Evolutionary conservation across 2,888 invertebrate genomes (phyloP).

Genomic region (Chrysomela aeneicollis): DNA sequence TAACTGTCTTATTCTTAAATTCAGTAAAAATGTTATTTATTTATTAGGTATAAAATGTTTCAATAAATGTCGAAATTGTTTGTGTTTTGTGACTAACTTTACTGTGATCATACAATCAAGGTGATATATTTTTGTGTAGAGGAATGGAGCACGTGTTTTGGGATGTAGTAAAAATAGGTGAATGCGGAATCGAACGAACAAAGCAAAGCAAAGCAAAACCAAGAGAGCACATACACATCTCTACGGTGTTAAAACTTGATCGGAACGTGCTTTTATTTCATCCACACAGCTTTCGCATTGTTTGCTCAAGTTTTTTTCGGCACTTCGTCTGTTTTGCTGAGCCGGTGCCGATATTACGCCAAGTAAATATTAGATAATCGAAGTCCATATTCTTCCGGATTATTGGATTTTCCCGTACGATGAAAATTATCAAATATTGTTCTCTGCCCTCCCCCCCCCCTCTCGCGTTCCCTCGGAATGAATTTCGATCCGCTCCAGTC

Average conservation of each 20-base stretch:
- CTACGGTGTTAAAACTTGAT: slow-evolving; percentile 32
- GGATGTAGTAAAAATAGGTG: slow-evolving; percentile 26
- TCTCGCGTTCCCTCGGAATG: slow-evolving; percentile 1
- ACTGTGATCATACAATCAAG: not conserved
- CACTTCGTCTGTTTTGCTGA: slow-evolving; percentile 32
- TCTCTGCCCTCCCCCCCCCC: not conserved
- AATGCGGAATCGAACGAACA: slow-evolving; percentile 19
- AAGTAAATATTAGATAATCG: slow-evolving; percentile 36
- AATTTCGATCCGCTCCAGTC: slow-evolving; percentile 15
- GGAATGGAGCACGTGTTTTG: not conserved
- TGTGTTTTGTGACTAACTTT: too few relatives aligned
- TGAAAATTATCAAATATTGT: slow-evolving; percentile 26
- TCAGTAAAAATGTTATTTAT: too few relatives aligned
- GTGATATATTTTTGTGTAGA: not conserved
- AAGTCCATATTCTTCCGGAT: slow-evolving; percentile 33
- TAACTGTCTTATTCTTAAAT: too few relatives aligned
- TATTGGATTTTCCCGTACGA: slow-evolving; percentile 31
- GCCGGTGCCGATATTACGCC: slow-evolving; percentile 33
- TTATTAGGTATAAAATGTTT: too few relatives aligned
- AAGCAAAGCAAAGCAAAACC: slow-evolving; percentile 28
- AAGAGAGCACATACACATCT: slow-evolving; percentile 28
- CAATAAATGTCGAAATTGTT: too few relatives aligned
- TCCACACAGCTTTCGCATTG: slow-evolving; percentile 36
- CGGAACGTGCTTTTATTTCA: slow-evolving; percentile 39
- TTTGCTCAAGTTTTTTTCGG: slow-evolving; percentile 35